Percentiles rank a stretch among this genome's conserved stretches.
These are phyloP conservation scores for Chunga burmeisteri DNA, from an alignment of 2,113 vertebrate genomes.

Conservation along the genomic window DNA sequence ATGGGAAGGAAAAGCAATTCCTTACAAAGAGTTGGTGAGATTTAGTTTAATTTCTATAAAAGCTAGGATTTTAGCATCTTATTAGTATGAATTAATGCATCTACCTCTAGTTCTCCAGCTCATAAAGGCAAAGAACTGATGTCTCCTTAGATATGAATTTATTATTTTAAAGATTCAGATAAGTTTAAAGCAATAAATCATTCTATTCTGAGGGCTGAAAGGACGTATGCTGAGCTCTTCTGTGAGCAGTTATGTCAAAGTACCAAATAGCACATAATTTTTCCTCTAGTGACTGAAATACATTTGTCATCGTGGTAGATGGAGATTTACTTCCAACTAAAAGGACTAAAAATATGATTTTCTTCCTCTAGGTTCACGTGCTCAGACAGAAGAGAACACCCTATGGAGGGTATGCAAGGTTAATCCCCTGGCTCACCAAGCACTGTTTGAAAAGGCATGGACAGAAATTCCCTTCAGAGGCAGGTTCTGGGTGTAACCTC, in stretches of 20 bases:
- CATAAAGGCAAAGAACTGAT: neutral
- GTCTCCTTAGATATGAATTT: neutral
- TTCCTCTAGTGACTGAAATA: neutral
- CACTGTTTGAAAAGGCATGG: neutral
- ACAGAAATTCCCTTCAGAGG: neutral
- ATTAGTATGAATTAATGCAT: neutral
- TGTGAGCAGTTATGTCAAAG: neutral
- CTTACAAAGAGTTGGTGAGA: neutral
- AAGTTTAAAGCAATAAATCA: conserved; percentile 30
- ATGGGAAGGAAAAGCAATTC: neutral
- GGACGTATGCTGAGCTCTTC: neutral
- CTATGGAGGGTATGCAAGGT: neutral
- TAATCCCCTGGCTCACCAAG: neutral
- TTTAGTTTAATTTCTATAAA: neutral
- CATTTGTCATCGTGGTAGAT: neutral
- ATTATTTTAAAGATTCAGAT: neutral
- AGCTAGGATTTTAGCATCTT: neutral
- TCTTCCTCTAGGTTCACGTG: neutral
- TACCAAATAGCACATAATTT: neutral
- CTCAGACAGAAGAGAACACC: neutral
- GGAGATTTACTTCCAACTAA: neutral
- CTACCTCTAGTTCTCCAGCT: neutral
- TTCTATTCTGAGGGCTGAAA: neutral
- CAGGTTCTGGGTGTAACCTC: neutral
- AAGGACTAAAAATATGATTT: neutral